Evolutionary conservation across 2,113 vertebrate genomes (phyloP).

Genomic region (Acrocephalus kingi): DNA sequence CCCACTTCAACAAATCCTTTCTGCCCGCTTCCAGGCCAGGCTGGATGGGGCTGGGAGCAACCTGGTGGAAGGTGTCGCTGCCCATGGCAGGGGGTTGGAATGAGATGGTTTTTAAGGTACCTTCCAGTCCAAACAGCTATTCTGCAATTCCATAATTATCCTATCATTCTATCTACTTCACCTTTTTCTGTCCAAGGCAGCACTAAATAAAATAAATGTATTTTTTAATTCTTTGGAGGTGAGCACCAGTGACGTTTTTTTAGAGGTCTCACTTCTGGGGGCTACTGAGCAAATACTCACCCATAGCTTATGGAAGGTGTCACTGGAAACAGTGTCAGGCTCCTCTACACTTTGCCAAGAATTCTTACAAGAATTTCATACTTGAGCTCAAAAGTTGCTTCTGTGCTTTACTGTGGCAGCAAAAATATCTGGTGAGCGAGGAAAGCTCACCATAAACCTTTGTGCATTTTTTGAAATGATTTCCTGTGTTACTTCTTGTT

Average conservation of each 20-base stretch:
- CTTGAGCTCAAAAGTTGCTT: not conserved
- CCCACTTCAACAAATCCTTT: not conserved
- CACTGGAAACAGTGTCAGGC: not conserved
- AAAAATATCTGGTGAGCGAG: not conserved
- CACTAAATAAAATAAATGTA: not conserved
- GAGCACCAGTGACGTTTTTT: not conserved
- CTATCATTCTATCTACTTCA: not conserved
- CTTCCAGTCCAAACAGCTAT: not conserved
- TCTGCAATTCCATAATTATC: not conserved
- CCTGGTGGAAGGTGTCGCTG: not conserved
- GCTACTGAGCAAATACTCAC: not conserved
- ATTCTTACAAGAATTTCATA: not conserved
- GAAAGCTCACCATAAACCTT: not conserved
- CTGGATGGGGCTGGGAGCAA: not conserved
- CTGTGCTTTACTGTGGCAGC: not conserved
- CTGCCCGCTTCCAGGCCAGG: not conserved
- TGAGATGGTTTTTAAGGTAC: not conserved
- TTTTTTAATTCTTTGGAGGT: not conserved
- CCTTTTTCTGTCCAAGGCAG: not conserved
- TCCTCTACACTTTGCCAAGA: not conserved
- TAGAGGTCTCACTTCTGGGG: not conserved
- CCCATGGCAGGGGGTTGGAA: fast-evolving
- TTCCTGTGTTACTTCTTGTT: not conserved
- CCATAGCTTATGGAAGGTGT: not conserved
- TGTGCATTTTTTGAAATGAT: not conserved